A percentile compares a stretch with the other conserved stretches of the same genome.
phyloP scores from a whole-genome alignment of 2,888 invertebrate species.

The Limnephilus auricula region DNA sequence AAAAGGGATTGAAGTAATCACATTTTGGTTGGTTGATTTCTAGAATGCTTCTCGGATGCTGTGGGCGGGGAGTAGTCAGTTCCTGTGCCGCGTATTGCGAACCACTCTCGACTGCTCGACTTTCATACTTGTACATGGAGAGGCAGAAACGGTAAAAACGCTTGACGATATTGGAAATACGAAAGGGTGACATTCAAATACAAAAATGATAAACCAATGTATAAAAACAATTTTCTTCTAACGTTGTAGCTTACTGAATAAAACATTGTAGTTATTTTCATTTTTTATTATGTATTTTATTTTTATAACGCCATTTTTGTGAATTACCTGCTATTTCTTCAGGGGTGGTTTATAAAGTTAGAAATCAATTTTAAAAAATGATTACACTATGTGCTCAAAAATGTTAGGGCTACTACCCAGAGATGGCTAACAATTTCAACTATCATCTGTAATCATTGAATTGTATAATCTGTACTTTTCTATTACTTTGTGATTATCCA shows the following conservation, averaged over 20 bases:
- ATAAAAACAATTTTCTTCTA: background rate
- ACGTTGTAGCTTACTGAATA: too few species aligned
- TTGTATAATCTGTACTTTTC: too few species aligned
- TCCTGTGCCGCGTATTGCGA: background rate
- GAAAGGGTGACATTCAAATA: background rate
- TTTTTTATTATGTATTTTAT: too few species aligned
- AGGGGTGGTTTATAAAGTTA: too few species aligned
- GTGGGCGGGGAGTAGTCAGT: background rate
- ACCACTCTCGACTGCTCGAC: slow-evolving; percentile 2
- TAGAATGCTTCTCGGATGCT: slow-evolving; percentile 55
- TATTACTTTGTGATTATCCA: too few species aligned
- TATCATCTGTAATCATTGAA: too few species aligned
- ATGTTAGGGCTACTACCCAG: background rate
- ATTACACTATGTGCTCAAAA: too few species aligned
- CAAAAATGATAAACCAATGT: background rate
- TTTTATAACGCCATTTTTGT: too few species aligned
- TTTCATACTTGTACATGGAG: background rate
- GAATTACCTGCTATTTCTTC: too few species aligned
- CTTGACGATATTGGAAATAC: background rate
- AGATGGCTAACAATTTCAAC: too few species aligned
- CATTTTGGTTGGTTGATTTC: slow-evolving; percentile 66
- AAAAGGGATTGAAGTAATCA: slow-evolving; percentile 67
- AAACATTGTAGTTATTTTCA: too few species aligned
- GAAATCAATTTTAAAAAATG: too few species aligned
- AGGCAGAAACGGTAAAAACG: background rate